Evolutionary conservation across 2,113 vertebrate species (phyloP).

Genomic region (Orthonyx spaldingii): DNA sequence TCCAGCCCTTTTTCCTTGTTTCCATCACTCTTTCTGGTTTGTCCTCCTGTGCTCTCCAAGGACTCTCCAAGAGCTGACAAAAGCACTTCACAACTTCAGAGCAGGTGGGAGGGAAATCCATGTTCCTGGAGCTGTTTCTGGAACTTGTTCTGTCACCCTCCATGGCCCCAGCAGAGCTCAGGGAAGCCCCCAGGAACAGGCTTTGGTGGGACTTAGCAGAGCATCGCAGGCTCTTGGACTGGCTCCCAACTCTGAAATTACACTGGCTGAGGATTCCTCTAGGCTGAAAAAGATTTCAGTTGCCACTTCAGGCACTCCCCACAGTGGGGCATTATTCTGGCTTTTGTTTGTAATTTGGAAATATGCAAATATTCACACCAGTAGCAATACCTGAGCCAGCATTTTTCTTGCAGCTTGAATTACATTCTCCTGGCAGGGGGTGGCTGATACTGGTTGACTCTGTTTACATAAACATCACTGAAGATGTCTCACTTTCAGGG

Average conservation of each 20-base stretch:
- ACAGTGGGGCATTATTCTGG: neutral
- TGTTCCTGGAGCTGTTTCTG: accelerated
- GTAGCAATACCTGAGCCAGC: neutral
- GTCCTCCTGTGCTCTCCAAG: neutral
- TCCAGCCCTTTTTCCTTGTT: neutral
- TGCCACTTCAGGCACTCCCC: neutral
- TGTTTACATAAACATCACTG: neutral
- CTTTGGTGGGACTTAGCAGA: neutral
- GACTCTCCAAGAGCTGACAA: neutral
- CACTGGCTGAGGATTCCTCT: neutral
- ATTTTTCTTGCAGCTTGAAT: neutral
- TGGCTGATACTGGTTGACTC: neutral
- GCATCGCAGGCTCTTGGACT: neutral
- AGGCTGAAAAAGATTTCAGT: neutral
- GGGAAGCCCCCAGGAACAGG: neutral
- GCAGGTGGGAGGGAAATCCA: neutral
- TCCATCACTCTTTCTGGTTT: neutral
- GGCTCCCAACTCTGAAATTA: neutral
- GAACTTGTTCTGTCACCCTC: neutral
- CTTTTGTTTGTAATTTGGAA: neutral
- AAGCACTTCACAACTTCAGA: neutral
- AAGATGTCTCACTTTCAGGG: neutral
- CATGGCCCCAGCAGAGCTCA: accelerated
- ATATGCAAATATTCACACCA: neutral
- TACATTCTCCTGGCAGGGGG: accelerated